Base-by-base conservation (phyloP, 2,797 vertebrate genomes). In the Eulemur coronatus region DNA sequence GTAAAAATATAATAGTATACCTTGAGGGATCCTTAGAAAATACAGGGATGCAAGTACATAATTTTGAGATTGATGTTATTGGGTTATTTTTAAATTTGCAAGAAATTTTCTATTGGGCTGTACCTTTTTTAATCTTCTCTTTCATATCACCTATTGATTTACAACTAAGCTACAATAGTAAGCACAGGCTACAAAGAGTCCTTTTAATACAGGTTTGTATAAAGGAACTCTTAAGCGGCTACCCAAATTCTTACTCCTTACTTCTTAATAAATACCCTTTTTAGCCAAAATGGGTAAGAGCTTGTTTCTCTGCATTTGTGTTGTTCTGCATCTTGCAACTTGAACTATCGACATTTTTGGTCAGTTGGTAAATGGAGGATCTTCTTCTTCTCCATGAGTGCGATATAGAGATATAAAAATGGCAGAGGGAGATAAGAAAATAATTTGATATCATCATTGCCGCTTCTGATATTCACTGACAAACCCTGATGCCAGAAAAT, bases 11-110 rank as follows among this genome's bases (percentile, higher is more conserved):
- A 97, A 96, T 89, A 70, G 20, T 72, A 22, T 96, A 97, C 95
- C 97, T 97, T 96, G 86, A 97, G 97, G 96, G 78, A 94, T 97
- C 98, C 96, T 97, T 98, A 97, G 92, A 95, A 98, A 98, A 98
- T 84, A 67, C 94, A 97, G 91, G 76, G 95, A 97, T 92, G 94
- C 81, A 96, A 97, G 92, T 76, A 89, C 65, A 9, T 97, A 96
- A 97, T 98, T 95, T 92, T 97, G 84, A 98, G 96, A 97, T 97
- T 97, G 80, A 97, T 97, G 96, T 65, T 90, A 95, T 91, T 17
- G 26, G 97, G 97, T 98, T 98, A 98, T 81, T 95, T 97, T 98
- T 65, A 98, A 63, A 97, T 98, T 97, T 98, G 81, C 87, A 52
- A 50, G 85, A 87, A 92, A 91, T 96, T 98, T 97, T 97, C 86